Conservation (phyloP, 2,113 vertebrate genomes). For the Lampris incognitus region DNA sequence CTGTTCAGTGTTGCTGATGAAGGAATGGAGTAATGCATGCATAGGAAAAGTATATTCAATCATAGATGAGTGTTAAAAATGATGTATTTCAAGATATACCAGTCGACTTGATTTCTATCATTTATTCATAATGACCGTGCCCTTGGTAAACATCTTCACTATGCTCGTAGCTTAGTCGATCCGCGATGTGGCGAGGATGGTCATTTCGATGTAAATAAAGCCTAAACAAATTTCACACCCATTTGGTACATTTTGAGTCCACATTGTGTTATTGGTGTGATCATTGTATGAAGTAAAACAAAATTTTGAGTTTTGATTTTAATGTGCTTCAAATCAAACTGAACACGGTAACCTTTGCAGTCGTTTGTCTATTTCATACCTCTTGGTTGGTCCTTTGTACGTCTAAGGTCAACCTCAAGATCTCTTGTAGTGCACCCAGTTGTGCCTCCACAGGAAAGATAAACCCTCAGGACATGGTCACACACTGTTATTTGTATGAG, state of each 20-base stretch:
- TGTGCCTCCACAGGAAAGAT: constrained; percentile 72
- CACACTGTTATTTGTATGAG: constrained; percentile 62
- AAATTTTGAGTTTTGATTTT: background rate
- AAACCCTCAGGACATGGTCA: constrained; percentile 57
- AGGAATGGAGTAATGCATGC: background rate
- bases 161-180: background rate
- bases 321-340: no score
- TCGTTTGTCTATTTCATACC: constrained; percentile 37
- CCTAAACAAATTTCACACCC: no score
- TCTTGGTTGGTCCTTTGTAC: constrained; percentile 47
- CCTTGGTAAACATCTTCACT: background rate
- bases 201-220: background rate
- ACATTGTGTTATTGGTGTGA: background rate
- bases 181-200: background rate
- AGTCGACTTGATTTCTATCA: background rate
- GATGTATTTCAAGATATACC: background rate
- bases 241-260: background rate
- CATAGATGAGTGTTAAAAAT: background rate
- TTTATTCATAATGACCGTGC: background rate
- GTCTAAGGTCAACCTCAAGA: constrained; percentile 62
- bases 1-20: constrained; percentile 27
- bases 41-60: constrained; percentile 1
- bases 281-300: constrained; percentile 1
- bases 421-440: constrained; percentile 58
- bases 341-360: constrained; percentile 51